Conservation (phyloP, 1,140 invertebrate species). For the Drosophila kikkawai region DNA sequence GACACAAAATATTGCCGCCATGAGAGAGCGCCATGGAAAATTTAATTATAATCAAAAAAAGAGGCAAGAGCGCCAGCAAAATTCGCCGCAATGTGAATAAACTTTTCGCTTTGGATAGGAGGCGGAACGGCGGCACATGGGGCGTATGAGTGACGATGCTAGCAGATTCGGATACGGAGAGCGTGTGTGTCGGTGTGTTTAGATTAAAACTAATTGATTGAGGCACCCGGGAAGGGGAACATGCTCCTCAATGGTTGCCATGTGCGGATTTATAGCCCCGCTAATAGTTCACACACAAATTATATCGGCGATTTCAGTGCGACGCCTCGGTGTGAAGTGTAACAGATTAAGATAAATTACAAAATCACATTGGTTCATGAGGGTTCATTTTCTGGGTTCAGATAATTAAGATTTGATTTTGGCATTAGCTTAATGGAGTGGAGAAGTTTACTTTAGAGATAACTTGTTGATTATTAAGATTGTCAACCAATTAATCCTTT, state of each 20-base stretch:
- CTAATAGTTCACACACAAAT: constrained; percentile 55
- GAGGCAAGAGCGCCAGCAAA: constrained; percentile 4
- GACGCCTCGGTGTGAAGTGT: constrained; percentile 29
- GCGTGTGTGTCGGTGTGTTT: constrained; percentile 50
- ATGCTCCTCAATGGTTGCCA: constrained; percentile 42
- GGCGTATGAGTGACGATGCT: constrained; percentile 70
- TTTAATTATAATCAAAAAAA: constrained; percentile 65
- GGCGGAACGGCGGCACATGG: constrained; percentile 53
- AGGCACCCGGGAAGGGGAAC: constrained; percentile 35
- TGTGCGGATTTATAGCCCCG: constrained; percentile 57
- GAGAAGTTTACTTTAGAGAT: not conserved
- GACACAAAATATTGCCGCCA: not conserved
- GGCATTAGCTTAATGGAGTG: not conserved
- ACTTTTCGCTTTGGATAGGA: constrained; percentile 57
- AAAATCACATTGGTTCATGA: constrained; percentile 22
- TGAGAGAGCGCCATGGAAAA: constrained; percentile 59
- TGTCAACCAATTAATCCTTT: not conserved
- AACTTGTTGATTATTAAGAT: not conserved
- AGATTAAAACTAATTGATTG: constrained; percentile 74
- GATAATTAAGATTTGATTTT: constrained; percentile 16
- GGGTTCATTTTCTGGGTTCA: not conserved
- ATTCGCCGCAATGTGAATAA: constrained; percentile 70
- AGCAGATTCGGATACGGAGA: constrained; percentile 8
- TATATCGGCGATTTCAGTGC: constrained; percentile 35
- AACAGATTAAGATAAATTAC: constrained; percentile 56